Evolutionary conservation across 2,888 invertebrate genomes (phyloP), one percentile per base, ranked within the genome.

Genomic region (Idaea dimidiata): DNA sequence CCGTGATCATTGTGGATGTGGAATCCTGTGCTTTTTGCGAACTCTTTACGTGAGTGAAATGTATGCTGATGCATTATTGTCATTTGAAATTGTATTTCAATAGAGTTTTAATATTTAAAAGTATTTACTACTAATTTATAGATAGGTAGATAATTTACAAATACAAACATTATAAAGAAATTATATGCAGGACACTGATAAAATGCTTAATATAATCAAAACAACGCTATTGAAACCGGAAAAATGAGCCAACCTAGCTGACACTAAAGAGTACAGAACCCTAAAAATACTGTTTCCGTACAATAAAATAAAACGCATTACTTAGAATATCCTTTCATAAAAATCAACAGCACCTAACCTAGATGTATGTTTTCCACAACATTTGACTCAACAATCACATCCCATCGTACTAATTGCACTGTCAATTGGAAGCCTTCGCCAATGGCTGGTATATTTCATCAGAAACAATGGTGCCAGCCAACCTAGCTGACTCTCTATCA

Each of bases 1-100:
- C 3, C 73, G 74, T 73, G 78, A 79, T 82, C 79, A 81, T 81
- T 81, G 79, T 77, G 76, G 76, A 78, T 81, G 79, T 77, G 76
- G 76, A 78, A 76, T 81, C 77, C 78, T 78, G 70, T 67, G 73
- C 69, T 74, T 76, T 76, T 74, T 72, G 74, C 65, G 14, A 43
- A 43, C 43, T 43, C 43, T 43, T 43, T 33, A 32, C 55, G 66
- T 60, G 62, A 57, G 65, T 43, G 14, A 43, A 43, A 43, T 43
- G 43, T 43, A 43, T 43, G 43, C 43, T 43, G 43, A 8, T 43
- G 43, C 43, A 10, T 8, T 43, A 10, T 43, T 43, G 43, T 10
- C 7, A 10, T 43, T 43, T 10, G 1, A 24, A 43, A 8, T 43
- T 43, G 10, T 14, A 43, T 43, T 43, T 43, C 10, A 43, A 43